Evolutionary conservation across 2,113 vertebrate species (phyloP), one percentile per base, ranked within the genome.

Genomic region (Coturnix japonica): DNA sequence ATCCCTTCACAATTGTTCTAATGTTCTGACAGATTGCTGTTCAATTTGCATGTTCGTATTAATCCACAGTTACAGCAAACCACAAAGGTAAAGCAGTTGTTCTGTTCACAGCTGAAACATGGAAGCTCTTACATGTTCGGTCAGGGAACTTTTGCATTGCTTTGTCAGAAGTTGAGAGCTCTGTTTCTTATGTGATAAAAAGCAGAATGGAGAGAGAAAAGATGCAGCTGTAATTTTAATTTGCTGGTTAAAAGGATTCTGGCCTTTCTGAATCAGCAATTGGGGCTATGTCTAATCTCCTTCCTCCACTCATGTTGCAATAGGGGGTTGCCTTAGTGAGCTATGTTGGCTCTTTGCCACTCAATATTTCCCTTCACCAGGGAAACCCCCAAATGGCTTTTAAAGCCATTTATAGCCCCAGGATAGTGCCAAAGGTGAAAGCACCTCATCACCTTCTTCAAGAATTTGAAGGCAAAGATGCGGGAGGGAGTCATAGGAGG

Each of bases 291-390:
- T 71, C 91, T 93, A 82, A 95, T 95, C 90, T 90, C 83, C 70
- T 87, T 93, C 67, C 94, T 94, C 91, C 90, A 73, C 81, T 93
- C 92, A 56, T 91, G 94, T 93, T 95, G 92, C 94, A 91, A 95
- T 71, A 94, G 89, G 87, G 86, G 89, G 74, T 95, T 95, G 88
- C 91, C 78, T 91, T 89, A 95, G 92, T 26, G 84, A 94, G 92
- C 71, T 94, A 25, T 93, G 91, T 82, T 95, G 95, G 94, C 95
- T 95, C 71, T 67, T 81, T 95, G 95, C 94, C 96, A 95, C 84
- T 90, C 95, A 95, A 81, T 95, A 95, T 95, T 96, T 96, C 89
- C 59, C 92, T 93, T 91, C 83, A 93, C 92, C 44, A 87, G 89
- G 93, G 91, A 96, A 96, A 95, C 91, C 93, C 91, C 94, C 90